phyloP scores from a whole-genome alignment of 2,888 invertebrate genomes.

The Eupithecia insigniata region DNA sequence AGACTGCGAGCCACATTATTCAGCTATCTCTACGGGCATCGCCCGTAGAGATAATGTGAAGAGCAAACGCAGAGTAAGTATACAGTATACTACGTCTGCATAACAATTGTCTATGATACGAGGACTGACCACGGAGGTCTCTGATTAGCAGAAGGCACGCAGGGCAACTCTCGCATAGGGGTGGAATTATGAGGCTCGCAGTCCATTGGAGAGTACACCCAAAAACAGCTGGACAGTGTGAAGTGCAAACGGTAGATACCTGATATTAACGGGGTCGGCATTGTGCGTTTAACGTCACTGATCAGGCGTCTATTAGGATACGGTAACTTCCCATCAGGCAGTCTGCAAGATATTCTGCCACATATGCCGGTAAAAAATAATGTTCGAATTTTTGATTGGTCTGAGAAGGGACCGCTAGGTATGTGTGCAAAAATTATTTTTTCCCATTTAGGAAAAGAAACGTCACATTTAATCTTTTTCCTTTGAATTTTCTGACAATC shows the following conservation, averaged over 20 bases:
- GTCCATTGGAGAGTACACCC: slow-evolving; percentile 97
- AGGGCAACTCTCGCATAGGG: slow-evolving; percentile 91
- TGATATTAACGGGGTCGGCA: too few relatives aligned
- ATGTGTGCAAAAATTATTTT: neutral
- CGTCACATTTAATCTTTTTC: neutral
- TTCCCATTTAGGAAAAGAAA: neutral
- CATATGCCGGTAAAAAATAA: too few relatives aligned
- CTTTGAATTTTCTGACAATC: neutral
- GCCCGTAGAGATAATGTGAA: too few relatives aligned
- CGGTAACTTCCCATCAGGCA: too few relatives aligned
- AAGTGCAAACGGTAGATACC: slow-evolving; percentile 81
- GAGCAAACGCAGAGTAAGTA: slow-evolving; percentile 94
- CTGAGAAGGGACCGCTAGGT: too few relatives aligned
- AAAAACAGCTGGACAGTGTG: slow-evolving; percentile 95
- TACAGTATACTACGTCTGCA: neutral
- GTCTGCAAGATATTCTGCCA: too few relatives aligned
- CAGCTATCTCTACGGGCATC: too few relatives aligned
- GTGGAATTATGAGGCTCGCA: slow-evolving; percentile 97
- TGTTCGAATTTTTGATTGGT: too few relatives aligned
- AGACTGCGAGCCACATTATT: too few relatives aligned
- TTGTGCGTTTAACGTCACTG: too few relatives aligned
- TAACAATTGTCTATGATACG: neutral
- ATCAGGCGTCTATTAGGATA: too few relatives aligned
- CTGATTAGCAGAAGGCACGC: neutral
- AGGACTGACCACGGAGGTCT: neutral